Percentiles rank a stretch among this genome's conserved stretches.
These are phyloP conservation scores for Willisornis vidua DNA, from an alignment of 2,113 vertebrate species.

Conservation along the genomic window DNA sequence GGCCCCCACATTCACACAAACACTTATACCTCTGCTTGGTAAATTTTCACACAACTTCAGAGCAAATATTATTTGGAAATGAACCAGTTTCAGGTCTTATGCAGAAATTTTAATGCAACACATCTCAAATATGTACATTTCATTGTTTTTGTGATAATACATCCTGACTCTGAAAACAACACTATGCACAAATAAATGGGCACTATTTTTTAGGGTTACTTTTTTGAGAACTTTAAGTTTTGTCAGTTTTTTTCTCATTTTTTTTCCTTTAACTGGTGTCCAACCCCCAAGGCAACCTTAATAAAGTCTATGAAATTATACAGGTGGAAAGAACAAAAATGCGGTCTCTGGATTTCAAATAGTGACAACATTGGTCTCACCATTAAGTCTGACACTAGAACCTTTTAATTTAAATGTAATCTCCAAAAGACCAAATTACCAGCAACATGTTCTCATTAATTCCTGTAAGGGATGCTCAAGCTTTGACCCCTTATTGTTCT, in stretches of 20 bases:
- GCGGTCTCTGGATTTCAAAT: background rate
- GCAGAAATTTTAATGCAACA: background rate
- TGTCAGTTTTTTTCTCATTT: background rate
- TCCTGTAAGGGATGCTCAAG: conserved; percentile 82
- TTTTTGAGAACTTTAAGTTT: background rate
- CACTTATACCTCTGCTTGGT: background rate
- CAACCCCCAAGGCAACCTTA: background rate
- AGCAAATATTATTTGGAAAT: background rate
- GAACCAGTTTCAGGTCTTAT: background rate
- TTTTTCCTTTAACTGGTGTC: background rate
- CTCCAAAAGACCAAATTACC: conserved; percentile 62
- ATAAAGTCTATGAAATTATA: background rate
- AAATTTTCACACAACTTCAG: background rate
- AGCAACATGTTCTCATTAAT: conserved; percentile 71
- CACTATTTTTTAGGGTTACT: background rate
- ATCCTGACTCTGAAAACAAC: background rate
- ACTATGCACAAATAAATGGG: background rate
- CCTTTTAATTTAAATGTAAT: conserved; percentile 64
- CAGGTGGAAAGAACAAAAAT: conserved; percentile 40
- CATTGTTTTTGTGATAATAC: background rate
- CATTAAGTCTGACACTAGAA: conserved; percentile 30
- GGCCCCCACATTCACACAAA: background rate
- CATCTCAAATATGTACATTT: background rate
- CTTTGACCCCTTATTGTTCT: conserved; percentile 77
- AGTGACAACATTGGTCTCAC: background rate